Conservation (phyloP, 2,113 vertebrate species). For the Poeciliopsis turrubarensis region DNA sequence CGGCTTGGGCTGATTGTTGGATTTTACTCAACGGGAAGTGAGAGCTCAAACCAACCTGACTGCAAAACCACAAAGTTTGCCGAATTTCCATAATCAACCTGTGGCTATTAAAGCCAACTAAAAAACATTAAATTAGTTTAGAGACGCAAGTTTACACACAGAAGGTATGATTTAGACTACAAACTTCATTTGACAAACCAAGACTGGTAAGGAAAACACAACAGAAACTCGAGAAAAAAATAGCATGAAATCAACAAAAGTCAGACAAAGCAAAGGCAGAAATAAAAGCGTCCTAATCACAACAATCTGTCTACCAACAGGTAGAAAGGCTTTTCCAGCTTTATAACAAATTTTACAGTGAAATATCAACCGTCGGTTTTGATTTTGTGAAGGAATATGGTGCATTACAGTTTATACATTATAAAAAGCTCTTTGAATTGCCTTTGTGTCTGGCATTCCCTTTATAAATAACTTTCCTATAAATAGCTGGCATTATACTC, state of each 20-base stretch:
- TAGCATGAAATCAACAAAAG: too few relatives aligned
- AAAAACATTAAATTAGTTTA: neutral
- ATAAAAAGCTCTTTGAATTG: conserved; percentile 14
- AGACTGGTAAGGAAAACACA: too few relatives aligned
- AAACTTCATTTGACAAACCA: too few relatives aligned
- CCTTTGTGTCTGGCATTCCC: conserved; percentile 20
- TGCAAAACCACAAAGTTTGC: neutral
- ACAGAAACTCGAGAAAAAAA: too few relatives aligned
- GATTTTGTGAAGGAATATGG: neutral
- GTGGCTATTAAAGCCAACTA: neutral
- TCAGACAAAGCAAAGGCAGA: too few relatives aligned
- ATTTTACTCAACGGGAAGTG: conserved; percentile 60
- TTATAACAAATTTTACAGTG: neutral
- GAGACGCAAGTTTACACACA: neutral
- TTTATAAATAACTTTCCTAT: conserved; percentile 47
- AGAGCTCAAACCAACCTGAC: conserved; percentile 33
- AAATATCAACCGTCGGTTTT: neutral
- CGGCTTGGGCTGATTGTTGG: conserved; percentile 52
- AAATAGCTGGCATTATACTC: conserved; percentile 50
- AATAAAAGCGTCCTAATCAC: neutral
- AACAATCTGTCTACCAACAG: neutral
- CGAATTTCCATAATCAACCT: neutral
- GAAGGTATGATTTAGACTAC: too few relatives aligned
- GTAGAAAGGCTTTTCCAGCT: neutral
- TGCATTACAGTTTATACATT: conserved; percentile 1